Evolutionary conservation across 1,140 invertebrate genomes (phyloP).

Genomic region (Achroia grisella): DNA sequence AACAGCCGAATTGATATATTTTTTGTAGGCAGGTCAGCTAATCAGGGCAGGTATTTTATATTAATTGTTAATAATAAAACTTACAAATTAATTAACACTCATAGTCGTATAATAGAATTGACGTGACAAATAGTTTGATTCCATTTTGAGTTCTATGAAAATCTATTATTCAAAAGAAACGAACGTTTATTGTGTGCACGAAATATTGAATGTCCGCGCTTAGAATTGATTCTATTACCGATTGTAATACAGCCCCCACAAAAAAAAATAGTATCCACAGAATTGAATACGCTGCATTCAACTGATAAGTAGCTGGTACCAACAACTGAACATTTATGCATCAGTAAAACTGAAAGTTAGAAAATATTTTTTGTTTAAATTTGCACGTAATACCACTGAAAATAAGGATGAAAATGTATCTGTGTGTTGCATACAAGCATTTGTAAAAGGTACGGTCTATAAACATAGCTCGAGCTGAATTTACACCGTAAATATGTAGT

Average conservation of each 20-base stretch:
- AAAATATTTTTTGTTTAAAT: not conserved
- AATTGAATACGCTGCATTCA: slow-evolving; percentile 26
- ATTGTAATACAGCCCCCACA: slow-evolving; percentile 6
- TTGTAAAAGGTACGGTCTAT: not conserved
- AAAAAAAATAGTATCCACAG: slow-evolving; percentile 15
- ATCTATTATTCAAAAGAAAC: too few species aligned
- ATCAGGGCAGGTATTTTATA: too few species aligned
- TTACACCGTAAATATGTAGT: too few species aligned
- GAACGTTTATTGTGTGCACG: not conserved
- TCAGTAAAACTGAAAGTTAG: slow-evolving; percentile 25
- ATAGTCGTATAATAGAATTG: too few species aligned
- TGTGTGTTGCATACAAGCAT: not conserved
- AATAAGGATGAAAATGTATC: not conserved
- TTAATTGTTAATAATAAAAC: too few species aligned
- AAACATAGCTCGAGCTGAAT: not conserved
- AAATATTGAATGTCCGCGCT: slow-evolving; percentile 1
- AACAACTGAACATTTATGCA: slow-evolving; percentile 22
- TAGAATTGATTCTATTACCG: slow-evolving; percentile 9
- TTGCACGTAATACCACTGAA: not conserved
- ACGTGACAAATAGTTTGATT: too few species aligned
- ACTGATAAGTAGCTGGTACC: slow-evolving; percentile 34
- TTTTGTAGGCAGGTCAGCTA: too few species aligned
- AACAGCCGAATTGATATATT: too few species aligned
- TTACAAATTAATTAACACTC: too few species aligned
- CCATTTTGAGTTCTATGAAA: too few species aligned